These are phyloP conservation scores for Apodemus speciosus DNA, from an alignment of 2,113 vertebrate genomes.

Conservation along the genomic window DNA sequence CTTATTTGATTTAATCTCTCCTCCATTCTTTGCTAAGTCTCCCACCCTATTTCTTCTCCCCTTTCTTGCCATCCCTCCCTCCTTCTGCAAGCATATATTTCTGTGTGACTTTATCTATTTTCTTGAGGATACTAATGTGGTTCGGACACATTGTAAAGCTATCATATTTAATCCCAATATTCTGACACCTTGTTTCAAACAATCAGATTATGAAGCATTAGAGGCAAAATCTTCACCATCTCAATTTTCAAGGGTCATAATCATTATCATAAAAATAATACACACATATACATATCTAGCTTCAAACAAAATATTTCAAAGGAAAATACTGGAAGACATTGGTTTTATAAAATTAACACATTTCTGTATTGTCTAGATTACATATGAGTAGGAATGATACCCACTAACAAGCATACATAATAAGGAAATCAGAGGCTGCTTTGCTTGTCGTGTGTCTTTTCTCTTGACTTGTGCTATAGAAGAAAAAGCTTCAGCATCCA, in stretches of 20 bases:
- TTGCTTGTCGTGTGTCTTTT: background rate
- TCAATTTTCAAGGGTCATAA: background rate
- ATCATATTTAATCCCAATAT: background rate
- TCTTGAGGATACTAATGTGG: background rate
- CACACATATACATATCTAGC: background rate
- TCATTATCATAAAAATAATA: background rate
- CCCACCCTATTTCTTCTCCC: background rate
- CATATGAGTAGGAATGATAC: background rate
- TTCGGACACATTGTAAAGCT: background rate
- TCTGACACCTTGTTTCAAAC: background rate
- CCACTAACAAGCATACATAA: background rate
- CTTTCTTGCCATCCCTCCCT: background rate
- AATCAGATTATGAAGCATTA: no score
- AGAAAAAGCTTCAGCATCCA: background rate
- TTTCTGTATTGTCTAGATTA: background rate
- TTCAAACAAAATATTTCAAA: background rate
- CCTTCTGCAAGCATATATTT: background rate
- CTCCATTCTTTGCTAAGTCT: background rate
- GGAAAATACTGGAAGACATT: background rate
- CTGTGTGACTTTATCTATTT: background rate
- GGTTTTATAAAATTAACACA: slow-evolving; percentile 1
- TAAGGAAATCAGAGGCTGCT: background rate
- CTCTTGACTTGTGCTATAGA: background rate
- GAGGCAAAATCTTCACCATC: background rate
- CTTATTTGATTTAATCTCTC: no score